phyloP scores from a whole-genome alignment of 1,140 invertebrate genomes.

The Aphelenchoides besseyi region DNA sequence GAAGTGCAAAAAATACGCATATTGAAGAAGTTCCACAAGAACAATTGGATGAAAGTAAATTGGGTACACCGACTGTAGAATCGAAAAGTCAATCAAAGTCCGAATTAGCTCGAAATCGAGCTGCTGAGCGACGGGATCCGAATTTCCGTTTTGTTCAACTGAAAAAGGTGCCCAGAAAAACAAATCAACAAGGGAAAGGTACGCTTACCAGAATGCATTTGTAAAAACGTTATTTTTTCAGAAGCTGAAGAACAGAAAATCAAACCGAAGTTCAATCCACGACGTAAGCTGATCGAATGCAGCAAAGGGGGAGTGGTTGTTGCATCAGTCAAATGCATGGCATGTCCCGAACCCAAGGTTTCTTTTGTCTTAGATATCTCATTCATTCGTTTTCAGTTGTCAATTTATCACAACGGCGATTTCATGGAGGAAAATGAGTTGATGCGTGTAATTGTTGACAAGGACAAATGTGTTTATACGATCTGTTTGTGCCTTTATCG shows the following conservation, averaged over 20 bases:
- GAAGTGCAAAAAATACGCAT: too few relatives aligned
- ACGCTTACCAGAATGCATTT: background rate
- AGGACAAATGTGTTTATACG: slow-evolving; percentile 26
- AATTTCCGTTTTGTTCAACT: slow-evolving; percentile 6
- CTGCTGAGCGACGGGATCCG: background rate
- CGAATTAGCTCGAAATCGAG: background rate
- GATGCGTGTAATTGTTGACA: slow-evolving; percentile 22
- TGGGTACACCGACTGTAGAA: background rate
- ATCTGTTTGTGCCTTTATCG: slow-evolving; percentile 14
- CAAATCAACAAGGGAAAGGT: background rate
- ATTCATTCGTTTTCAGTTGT: slow-evolving; percentile 15
- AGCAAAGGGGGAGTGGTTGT: slow-evolving; percentile 1
- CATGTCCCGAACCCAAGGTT: slow-evolving; percentile 18
- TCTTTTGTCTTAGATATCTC: background rate
- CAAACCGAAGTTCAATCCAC: slow-evolving; percentile 19
- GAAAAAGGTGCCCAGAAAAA: background rate
- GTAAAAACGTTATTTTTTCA: background rate
- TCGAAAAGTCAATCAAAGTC: background rate
- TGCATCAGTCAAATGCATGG: slow-evolving; percentile 17
- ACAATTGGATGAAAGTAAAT: too few relatives aligned
- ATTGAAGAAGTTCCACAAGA: too few relatives aligned
- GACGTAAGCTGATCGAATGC: slow-evolving; percentile 1
- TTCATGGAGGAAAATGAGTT: slow-evolving; percentile 29
- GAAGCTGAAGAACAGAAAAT: slow-evolving; percentile 14
- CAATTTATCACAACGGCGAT: slow-evolving; percentile 25